Evolutionary conservation across 2,888 invertebrate species (phyloP).

Genomic region (Platynereis dumerilii): DNA sequence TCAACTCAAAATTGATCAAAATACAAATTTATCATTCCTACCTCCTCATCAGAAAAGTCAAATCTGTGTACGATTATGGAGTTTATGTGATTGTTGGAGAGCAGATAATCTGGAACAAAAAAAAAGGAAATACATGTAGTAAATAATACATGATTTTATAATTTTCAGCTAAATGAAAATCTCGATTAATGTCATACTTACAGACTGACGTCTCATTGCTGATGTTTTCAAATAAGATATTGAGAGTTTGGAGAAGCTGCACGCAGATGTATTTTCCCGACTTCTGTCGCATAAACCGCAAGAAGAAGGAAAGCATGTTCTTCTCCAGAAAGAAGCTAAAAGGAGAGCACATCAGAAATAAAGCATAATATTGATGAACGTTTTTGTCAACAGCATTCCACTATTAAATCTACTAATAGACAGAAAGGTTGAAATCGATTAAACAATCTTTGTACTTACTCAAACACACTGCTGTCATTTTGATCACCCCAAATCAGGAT

Average conservation of each 20-base stretch:
- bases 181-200: too few species aligned
- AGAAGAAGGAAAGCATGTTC: conserved; percentile 97
- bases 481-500: conserved; percentile 99
- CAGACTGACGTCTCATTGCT: conserved; percentile 98
- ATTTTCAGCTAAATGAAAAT: too few species aligned
- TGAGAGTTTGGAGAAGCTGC: conserved; percentile 95
- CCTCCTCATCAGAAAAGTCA: conserved; percentile 99
- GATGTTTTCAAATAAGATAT: conserved; percentile 99
- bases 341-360: conserved; percentile 41
- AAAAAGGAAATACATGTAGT: too few species aligned
- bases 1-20: too few species aligned
- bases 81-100: conserved; percentile 99
- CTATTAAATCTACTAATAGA: too few species aligned
- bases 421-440: too few species aligned
- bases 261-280: conserved; percentile 98
- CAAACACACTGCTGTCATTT: conserved; percentile 99
- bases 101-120: conserved; percentile 85
- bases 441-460: too few species aligned
- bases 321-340: conserved; percentile 97
- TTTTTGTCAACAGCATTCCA: too few species aligned
- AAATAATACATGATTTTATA: too few species aligned
- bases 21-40: conserved; percentile 34
- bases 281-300: conserved; percentile 96
- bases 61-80: conserved; percentile 99
- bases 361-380: too few species aligned